phyloP scores from a whole-genome alignment of 1,140 invertebrate genomes.

The Sitobion miscanthi region DNA sequence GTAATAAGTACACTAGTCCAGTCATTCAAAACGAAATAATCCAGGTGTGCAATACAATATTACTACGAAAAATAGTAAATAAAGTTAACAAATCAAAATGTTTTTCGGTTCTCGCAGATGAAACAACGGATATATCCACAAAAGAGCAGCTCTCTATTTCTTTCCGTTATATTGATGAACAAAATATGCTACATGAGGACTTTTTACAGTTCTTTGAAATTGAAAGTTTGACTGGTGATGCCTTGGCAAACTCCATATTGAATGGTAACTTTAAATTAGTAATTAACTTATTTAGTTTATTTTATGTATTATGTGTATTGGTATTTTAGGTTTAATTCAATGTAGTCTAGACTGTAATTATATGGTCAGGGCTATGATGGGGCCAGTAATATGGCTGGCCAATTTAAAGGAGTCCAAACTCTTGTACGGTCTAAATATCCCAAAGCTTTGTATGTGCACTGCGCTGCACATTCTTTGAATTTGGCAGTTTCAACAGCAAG shows the following conservation, averaged over 20 bases:
- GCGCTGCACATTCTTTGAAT: constrained; percentile 40
- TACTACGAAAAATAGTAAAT: neutral
- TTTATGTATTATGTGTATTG: constrained; percentile 24
- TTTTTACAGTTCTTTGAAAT: constrained; percentile 61
- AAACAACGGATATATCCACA: neutral
- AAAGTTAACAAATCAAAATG: constrained; percentile 57
- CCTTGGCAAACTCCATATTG: constrained; percentile 22
- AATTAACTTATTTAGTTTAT: constrained; percentile 23
- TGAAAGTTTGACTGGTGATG: neutral
- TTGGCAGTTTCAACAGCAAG: neutral
- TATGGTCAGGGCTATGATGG: constrained; percentile 51
- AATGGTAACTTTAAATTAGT: neutral
- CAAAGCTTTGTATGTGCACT: constrained; percentile 49
- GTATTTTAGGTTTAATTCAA: neutral
- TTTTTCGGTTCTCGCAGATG: neutral
- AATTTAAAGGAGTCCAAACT: constrained; percentile 42
- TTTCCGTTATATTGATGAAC: constrained; percentile 59
- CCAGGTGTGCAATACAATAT: neutral
- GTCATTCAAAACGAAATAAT: constrained; percentile 3
- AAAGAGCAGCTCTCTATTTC: constrained; percentile 60
- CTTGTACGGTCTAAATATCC: constrained; percentile 26
- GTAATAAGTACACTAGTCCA: neutral
- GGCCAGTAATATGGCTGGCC: constrained; percentile 22
- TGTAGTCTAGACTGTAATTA: constrained; percentile 21
- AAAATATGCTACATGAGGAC: constrained; percentile 59